Conservation (phyloP, 2,113 vertebrate genomes). For the Tyrannus savana region DNA sequence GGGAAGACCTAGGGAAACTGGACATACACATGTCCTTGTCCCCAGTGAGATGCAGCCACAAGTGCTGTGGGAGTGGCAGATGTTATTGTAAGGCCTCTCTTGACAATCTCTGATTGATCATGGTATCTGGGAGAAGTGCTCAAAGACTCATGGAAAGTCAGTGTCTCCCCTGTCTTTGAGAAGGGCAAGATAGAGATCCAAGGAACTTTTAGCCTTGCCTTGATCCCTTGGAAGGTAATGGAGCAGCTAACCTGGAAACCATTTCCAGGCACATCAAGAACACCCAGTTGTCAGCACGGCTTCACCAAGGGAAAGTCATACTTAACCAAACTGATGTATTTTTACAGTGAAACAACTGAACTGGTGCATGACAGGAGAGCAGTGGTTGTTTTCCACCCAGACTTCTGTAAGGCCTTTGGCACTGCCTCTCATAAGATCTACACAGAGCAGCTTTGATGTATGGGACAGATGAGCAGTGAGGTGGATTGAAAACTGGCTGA, state of each 20-base stretch:
- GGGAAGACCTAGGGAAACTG: not conserved
- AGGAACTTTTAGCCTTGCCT: not conserved
- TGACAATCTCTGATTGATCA: too few species aligned
- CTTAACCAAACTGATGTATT: not conserved
- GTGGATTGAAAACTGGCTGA: not conserved
- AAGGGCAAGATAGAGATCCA: not conserved
- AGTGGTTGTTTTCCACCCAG: too few species aligned
- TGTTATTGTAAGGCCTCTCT: not conserved
- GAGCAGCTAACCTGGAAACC: not conserved
- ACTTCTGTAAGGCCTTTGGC: not conserved
- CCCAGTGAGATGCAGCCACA: not conserved
- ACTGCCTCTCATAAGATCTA: not conserved
- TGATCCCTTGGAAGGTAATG: not conserved
- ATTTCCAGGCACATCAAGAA: not conserved
- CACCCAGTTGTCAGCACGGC: not conserved
- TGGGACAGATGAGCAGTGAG: not conserved
- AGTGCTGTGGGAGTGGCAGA: not conserved
- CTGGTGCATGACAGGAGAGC: not conserved
- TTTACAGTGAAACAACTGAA: not conserved
- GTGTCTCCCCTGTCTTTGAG: not conserved
- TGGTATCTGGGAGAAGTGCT: fast-evolving
- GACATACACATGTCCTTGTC: not conserved
- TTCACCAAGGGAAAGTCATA: not conserved
- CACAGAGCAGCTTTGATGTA: not conserved
- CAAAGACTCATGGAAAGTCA: not conserved